Evolutionary conservation across 2,888 invertebrate species (phyloP), one percentile per base, ranked within the genome.

Genomic region (Pachycephus smyrnensis): DNA sequence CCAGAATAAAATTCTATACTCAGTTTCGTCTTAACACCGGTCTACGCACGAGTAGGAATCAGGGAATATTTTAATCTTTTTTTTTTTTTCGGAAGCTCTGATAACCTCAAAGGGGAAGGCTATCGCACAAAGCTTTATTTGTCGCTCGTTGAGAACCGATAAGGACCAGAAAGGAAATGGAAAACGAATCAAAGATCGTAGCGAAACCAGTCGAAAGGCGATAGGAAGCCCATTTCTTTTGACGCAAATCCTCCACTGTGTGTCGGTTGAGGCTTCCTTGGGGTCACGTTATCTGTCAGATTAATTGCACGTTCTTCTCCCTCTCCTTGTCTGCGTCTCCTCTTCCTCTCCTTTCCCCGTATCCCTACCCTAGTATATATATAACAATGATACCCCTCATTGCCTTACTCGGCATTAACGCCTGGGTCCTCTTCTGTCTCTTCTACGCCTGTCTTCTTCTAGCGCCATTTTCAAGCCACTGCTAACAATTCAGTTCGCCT

Each of bases 251-350:
- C 88, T 84, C 78, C 69, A 69, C 77, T 33, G 69, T 68, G 80
- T 86, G 85, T 84, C 84, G 55, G 76, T 81, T 83, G 81, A 82
- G 89, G 87, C 89, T 89, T 89, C 88, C 83, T 82, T 83, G 81
- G 86, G 84, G 82, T 86, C 87, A 84, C 81, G 86, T 88, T 89
- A 88, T 88, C 86, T 86, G 88, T 89, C 90, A 84, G 89, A 89
- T 90, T 89, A 90, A 89, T 88, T 84, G 80, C 80, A 32, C 55
- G 55, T 55, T 55, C 40, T 0, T 55, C 12, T 23, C 6, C 55
- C 23, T 9, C 40, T 9, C 40, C 23, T 23, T 55, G 9, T 55
- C 40, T 9, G 2, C 23, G 23, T 55, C 23, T 55, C 40, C 33
- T 33, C 33, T 33, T 33, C 33, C 33, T 33, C 33, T 33, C 33